These are phyloP conservation scores for Protobothrops mucrosquamatus DNA, from an alignment of 2,113 vertebrate species.

Conservation along the genomic window DNA sequence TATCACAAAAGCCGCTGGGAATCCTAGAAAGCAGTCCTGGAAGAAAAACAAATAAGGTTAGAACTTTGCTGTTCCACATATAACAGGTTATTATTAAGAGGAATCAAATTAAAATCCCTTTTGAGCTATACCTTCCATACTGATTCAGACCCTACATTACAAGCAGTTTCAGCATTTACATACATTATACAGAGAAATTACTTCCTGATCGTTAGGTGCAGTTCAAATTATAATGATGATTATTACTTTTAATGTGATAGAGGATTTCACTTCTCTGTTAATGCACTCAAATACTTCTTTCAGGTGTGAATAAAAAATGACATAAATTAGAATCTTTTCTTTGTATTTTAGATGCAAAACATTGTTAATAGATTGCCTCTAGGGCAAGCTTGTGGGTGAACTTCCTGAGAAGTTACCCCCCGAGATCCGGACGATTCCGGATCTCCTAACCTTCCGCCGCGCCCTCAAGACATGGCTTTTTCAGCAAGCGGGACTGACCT, in stretches of 20 bases:
- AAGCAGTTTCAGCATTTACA: conserved; percentile 6
- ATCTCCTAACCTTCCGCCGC: no score
- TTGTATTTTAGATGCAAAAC: conserved; percentile 13
- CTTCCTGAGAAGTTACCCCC: no score
- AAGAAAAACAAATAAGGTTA: background rate
- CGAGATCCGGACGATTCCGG: no score
- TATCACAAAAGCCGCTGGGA: background rate
- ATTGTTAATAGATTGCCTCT: background rate
- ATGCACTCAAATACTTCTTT: background rate
- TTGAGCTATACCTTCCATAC: background rate
- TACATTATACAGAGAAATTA: background rate
- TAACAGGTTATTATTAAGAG: background rate
- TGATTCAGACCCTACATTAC: background rate
- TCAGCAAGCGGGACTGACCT: no score
- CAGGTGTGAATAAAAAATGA: background rate
- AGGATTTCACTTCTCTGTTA: background rate
- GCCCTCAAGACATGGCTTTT: no score
- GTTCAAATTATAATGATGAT: background rate
- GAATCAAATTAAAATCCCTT: background rate
- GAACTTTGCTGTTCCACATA: no score
- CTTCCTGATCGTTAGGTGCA: background rate
- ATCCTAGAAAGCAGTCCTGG: background rate
- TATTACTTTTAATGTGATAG: background rate
- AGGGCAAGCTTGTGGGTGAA: background rate
- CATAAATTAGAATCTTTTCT: background rate